These are phyloP conservation scores for Phyllotreta striolata DNA, from an alignment of 2,888 invertebrate genomes.

Conservation along the genomic window DNA sequence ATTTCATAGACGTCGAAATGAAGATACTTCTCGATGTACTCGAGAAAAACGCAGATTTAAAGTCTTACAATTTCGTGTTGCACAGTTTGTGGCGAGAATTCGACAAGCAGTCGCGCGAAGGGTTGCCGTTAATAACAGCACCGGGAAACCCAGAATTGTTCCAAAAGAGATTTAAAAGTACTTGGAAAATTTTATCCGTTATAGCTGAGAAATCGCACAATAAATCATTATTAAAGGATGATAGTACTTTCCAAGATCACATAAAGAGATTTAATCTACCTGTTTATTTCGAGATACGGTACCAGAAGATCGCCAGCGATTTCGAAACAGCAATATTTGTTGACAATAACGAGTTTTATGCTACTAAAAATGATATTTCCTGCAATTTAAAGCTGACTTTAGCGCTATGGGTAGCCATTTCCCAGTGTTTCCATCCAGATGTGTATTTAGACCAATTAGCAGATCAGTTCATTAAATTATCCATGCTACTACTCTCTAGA, in stretches of 20 bases:
- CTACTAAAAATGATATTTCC: slow-evolving; percentile 55
- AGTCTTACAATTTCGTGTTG: slow-evolving; percentile 79
- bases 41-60: slow-evolving; percentile 57
- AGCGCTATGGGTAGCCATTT: slow-evolving; percentile 61
- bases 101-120: slow-evolving; percentile 81
- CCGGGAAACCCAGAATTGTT: slow-evolving; percentile 92
- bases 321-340: slow-evolving; percentile 62
- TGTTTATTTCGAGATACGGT: slow-evolving; percentile 95
- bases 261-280: slow-evolving; percentile 88
- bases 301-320: slow-evolving; percentile 88
- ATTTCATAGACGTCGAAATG: slow-evolving; percentile 75
- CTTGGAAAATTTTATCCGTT: slow-evolving; percentile 76
- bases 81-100: slow-evolving; percentile 90
- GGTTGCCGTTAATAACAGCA: slow-evolving; percentile 85
- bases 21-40: slow-evolving; percentile 62
- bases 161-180: slow-evolving; percentile 81
- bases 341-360: slow-evolving; percentile 42
- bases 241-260: slow-evolving; percentile 79
- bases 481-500: slow-evolving; percentile 82
- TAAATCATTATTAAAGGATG: slow-evolving; percentile 68
- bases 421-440: slow-evolving; percentile 77
- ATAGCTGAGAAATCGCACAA: slow-evolving; percentile 74
- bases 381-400: slow-evolving; percentile 60
- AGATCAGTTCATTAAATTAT: slow-evolving; percentile 89
- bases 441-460: slow-evolving; percentile 81